phyloP scores from a whole-genome alignment of 2,888 invertebrate genomes.

The Eupithecia centaureata region DNA sequence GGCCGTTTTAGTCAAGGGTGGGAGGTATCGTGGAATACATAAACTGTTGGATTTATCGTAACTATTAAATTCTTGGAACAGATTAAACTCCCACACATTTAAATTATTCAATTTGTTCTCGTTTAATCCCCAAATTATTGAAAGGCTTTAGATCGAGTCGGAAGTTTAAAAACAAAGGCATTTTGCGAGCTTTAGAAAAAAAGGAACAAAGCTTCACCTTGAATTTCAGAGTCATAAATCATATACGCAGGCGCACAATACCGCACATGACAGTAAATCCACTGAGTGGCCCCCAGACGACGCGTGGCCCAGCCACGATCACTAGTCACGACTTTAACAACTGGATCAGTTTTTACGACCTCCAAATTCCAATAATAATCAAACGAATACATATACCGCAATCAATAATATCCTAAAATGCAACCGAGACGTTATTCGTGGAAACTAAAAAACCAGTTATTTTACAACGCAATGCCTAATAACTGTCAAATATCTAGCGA shows the following conservation, averaged over 20 bases:
- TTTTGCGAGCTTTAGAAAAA: conserved; percentile 19
- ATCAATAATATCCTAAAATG: conserved; percentile 12
- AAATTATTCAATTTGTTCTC: neutral
- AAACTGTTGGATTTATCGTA: conserved; percentile 49
- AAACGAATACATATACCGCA: conserved; percentile 42
- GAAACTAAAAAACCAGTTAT: neutral
- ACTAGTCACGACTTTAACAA: conserved; percentile 72
- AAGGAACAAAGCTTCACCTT: conserved; percentile 61
- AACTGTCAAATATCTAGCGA: neutral
- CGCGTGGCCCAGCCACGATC: conserved; percentile 75
- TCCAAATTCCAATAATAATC: conserved; percentile 54
- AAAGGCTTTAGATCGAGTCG: conserved; percentile 2
- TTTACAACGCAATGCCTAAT: neutral
- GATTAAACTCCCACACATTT: conserved; percentile 1
- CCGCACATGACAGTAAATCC: conserved; percentile 72
- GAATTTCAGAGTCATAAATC: conserved; percentile 71
- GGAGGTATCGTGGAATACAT: conserved; percentile 60
- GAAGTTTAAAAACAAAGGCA: conserved; percentile 6
- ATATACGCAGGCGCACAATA: conserved; percentile 73
- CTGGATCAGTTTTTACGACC: conserved; percentile 73
- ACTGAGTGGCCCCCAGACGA: conserved; percentile 66
- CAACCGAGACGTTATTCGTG: neutral
- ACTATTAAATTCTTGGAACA: conserved; percentile 28
- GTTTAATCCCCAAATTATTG: neutral
- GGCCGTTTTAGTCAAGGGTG: conserved; percentile 66